Evolutionary conservation across 2,113 vertebrate species (phyloP), one percentile per base, ranked within the genome.

Genomic region (Cyprinodon tularosa): DNA sequence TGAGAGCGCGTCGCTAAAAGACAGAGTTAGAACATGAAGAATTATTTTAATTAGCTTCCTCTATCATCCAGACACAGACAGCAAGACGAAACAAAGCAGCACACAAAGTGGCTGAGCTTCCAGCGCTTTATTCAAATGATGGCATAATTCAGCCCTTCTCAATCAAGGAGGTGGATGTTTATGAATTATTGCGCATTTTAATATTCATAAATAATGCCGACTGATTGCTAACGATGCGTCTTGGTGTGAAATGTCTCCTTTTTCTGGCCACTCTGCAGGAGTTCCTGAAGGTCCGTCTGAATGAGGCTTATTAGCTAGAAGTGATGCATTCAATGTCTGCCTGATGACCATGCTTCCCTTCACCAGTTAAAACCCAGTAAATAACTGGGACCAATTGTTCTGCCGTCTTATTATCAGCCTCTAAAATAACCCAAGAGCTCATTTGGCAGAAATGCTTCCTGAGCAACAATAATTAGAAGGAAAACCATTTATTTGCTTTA

Each of bases 31-130:
- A 70, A 47, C 63, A 59, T 7, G 53, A 74, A n/a, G 68, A 63
- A 42, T 60, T 12, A 45, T 38, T 77, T 84, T 61, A 78, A 79
- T 76, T 64, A 72, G 74, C 44, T 69, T 64, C 50, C 53, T 70
- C 67, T 65, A 59, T 70, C 74, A 44, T 64, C 38, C 53, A 70
- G 17, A 59, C 47, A 15, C 61, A 70, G 61, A 69, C 0, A 12
- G 47, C 40, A 29, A 53, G 66, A 57, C 50, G 7, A 57, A 57
- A 57, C 50, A 44, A 65, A 64, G 22, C 38, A 48, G 29, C 61
- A 68, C 20, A 13, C 9, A 12, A 53, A 63, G 74, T 39, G 42
- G 22, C 47, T 74, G 40, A 38, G 36, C 36, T 63, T 38, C 37
- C 12, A 11, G 39, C 15, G 9, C 39, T 66, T 53, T 61, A 60